These are phyloP conservation scores for Patiria miniata DNA, from an alignment of 35 echinoderm and acorn worm genomes.

Conservation along the genomic window DNA sequence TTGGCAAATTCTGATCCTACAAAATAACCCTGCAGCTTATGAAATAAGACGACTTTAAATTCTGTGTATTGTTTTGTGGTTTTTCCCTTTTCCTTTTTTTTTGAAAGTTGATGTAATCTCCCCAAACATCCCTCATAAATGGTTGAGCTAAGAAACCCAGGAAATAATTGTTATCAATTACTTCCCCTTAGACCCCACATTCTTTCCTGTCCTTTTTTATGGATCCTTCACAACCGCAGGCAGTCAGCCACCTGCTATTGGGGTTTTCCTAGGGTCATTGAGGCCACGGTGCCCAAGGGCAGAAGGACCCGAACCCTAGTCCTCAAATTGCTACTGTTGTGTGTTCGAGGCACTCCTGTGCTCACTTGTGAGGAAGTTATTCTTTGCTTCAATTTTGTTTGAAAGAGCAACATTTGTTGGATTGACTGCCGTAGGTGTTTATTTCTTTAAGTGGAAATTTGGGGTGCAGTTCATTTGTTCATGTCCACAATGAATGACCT, in stretches of 20 bases:
- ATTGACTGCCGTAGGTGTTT: neutral
- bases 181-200: neutral
- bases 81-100: too few relatives aligned
- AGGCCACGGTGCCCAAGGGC: neutral
- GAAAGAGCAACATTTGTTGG: conserved; percentile 8
- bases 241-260: too few relatives aligned
- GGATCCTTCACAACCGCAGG: too few relatives aligned
- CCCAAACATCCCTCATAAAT: too few relatives aligned
- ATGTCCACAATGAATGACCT: too few relatives aligned
- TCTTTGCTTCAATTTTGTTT: neutral
- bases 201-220: neutral
- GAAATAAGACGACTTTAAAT: too few relatives aligned
- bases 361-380: neutral
- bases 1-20: too few relatives aligned
- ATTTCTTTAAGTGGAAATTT: conserved; percentile 4
- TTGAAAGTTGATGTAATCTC: too few relatives aligned
- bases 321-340: conserved; percentile 22
- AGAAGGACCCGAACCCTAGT: neutral
- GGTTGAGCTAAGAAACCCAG: neutral
- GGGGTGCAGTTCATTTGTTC: neutral
- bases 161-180: conserved; percentile 4
- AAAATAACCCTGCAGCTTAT: too few relatives aligned
- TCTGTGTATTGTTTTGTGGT: too few relatives aligned
- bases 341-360: neutral
- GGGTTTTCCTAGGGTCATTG: neutral